Base-by-base conservation (phyloP, 1,140 invertebrate genomes). In the Temnothorax longispinosus region DNA sequence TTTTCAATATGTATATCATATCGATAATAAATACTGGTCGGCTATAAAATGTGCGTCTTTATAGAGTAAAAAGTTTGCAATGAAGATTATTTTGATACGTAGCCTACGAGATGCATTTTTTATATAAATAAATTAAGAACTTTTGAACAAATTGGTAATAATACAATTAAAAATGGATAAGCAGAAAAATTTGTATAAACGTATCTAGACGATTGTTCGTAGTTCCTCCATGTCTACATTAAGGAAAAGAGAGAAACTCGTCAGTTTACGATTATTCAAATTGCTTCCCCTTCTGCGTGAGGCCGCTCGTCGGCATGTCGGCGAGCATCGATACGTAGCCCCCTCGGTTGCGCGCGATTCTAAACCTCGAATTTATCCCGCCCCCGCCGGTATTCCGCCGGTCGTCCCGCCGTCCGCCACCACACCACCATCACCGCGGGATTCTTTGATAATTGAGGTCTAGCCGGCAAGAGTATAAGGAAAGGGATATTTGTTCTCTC, bases 381-480 rank as follows among this genome's bases (percentile, higher is more conserved):
- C 75, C 75, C 69, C 86, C 86, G 80, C 80, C 38, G 67, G 18
- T 71, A 44, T 47, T 18, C 13, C 65, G 65, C 67, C 90, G 15
- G 32, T 35, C 41, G 60, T 69, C 87, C 56, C 67, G 56, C 82
- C 52, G n/a, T 21, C 62, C 72, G 38, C 76, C 52, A 13, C 21
- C 62, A 32, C 62, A 32, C 27, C 67, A 62, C 60, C 65, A 44
- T 71, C 27, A 10, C 54, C 62, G 60, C 85, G 74, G 91, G 86
- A 93, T 93, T 93, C 92, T 85, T 90, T 71, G 77, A 89, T 93
- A 92, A 93, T 93, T 91, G 91, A 90, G 89, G 92, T 90, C 90
- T 91, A 92, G 85, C 32, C 74, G 44, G 60, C 38, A 32, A 27
- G 60, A 77, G 18, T 54, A 80, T 67, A 78, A 77, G 75, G 27